Conservation (phyloP, 64 coral and sea anemone genomes). For the Dendrophyllia cribrosa region DNA sequence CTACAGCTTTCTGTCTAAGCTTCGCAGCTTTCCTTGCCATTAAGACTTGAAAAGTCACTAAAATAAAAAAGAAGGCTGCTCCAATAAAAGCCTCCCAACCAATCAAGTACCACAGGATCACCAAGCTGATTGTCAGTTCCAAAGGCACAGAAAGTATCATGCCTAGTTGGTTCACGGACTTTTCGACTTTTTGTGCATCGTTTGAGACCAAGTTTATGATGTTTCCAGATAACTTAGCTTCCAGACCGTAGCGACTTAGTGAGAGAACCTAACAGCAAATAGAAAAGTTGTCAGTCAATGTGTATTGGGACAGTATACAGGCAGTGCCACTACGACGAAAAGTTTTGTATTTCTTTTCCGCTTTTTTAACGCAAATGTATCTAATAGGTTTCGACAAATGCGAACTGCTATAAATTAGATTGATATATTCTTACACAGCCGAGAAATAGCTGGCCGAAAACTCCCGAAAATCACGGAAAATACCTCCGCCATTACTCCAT, state of each 20-base stretch:
- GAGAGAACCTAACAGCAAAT: conserved; percentile 14
- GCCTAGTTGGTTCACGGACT: background rate
- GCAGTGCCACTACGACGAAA: too few species aligned
- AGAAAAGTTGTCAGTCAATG: too few species aligned
- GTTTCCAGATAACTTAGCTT: conserved; percentile 14
- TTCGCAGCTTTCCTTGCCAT: conserved; percentile 9
- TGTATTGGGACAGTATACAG: background rate
- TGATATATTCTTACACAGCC: too few species aligned
- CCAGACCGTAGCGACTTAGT: background rate
- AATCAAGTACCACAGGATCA: conserved; percentile 43
- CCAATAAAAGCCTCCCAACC: conserved; percentile 24
- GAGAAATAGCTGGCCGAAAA: too few species aligned
- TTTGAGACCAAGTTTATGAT: background rate
- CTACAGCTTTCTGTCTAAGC: background rate
- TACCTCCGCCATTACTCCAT: too few species aligned
- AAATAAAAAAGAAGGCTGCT: background rate
- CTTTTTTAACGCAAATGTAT: too few species aligned
- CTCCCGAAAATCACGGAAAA: too few species aligned
- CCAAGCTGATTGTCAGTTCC: conserved; percentile 13
- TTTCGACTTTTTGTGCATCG: conserved; percentile 15
- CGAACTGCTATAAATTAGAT: too few species aligned
- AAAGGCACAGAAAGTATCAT: background rate
- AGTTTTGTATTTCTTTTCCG: too few species aligned
- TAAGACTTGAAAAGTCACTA: conserved; percentile 30
- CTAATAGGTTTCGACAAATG: too few species aligned